These are phyloP conservation scores for Boloria selene DNA, from an alignment of 2,888 invertebrate species.

Conservation along the genomic window DNA sequence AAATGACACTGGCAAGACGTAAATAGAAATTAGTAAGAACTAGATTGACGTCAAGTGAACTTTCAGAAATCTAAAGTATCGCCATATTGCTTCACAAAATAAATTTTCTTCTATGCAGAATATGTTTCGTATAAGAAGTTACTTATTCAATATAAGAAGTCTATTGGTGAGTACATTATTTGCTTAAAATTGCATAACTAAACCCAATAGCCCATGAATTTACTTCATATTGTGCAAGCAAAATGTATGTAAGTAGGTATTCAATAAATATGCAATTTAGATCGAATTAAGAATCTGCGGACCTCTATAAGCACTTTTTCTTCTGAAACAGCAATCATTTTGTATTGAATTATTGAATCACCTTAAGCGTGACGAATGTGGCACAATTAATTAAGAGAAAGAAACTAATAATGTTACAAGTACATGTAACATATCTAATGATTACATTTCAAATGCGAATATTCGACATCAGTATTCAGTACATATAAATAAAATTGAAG, in stretches of 20 bases:
- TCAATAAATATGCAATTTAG: no score
- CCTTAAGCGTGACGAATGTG: no score
- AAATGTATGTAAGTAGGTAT: not conserved
- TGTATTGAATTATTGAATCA: no score
- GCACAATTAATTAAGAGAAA: no score
- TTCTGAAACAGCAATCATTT: no score
- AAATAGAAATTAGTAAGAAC: not conserved
- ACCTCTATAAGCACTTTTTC: no score
- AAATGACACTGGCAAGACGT: constrained; percentile 3
- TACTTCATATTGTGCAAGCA: constrained; percentile 2
- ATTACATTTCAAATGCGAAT: no score
- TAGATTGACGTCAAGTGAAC: constrained; percentile 16
- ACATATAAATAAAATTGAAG: no score
- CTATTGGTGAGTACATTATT: constrained; percentile 51
- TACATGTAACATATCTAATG: no score
- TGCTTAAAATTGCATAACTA: not conserved
- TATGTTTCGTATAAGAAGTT: constrained; percentile 55
- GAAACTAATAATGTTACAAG: no score
- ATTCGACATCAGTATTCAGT: no score
- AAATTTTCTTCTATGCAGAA: constrained; percentile 28
- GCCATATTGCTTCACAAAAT: not conserved
- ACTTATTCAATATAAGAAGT: constrained; percentile 45
- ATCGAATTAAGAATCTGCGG: no score
- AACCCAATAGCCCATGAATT: constrained; percentile 3
- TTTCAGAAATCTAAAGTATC: not conserved